Evolutionary conservation across 2,797 vertebrate species (phyloP).

Genomic region (Cossypha caffra): DNA sequence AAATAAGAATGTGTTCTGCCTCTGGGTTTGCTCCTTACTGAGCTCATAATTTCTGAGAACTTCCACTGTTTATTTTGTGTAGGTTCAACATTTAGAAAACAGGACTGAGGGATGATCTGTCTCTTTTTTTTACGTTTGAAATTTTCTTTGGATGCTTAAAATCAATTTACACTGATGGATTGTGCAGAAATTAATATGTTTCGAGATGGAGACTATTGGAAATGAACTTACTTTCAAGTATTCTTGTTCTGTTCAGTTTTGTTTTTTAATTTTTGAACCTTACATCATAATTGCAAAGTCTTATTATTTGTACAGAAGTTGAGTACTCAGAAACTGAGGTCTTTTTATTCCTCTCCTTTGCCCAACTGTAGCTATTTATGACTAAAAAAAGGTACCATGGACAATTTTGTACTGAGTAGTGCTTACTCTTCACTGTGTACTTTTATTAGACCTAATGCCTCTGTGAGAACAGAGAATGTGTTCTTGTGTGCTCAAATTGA

Average conservation of each 20-base stretch:
- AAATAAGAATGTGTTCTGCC: background rate
- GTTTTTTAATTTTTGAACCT: background rate
- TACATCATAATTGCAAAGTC: background rate
- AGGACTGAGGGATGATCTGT: background rate
- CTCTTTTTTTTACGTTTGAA: background rate
- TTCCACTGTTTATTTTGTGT: background rate
- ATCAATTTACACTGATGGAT: background rate
- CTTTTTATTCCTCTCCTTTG: background rate
- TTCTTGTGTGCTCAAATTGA: slow-evolving; percentile 8
- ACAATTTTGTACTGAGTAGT: background rate
- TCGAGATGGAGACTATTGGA: background rate
- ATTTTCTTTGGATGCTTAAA: background rate
- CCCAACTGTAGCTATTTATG: background rate
- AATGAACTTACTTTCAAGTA: background rate
- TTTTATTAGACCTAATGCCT: background rate
- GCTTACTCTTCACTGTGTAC: background rate
- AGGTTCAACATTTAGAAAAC: background rate
- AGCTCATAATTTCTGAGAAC: background rate
- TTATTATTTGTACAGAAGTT: background rate
- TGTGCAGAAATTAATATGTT: background rate
- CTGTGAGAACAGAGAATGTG: background rate
- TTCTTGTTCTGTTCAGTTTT: background rate
- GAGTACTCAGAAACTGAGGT: background rate
- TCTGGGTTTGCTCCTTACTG: background rate
- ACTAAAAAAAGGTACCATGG: background rate